Conservation (phyloP, 2,888 invertebrate genomes). For the Metalampra italica region DNA sequence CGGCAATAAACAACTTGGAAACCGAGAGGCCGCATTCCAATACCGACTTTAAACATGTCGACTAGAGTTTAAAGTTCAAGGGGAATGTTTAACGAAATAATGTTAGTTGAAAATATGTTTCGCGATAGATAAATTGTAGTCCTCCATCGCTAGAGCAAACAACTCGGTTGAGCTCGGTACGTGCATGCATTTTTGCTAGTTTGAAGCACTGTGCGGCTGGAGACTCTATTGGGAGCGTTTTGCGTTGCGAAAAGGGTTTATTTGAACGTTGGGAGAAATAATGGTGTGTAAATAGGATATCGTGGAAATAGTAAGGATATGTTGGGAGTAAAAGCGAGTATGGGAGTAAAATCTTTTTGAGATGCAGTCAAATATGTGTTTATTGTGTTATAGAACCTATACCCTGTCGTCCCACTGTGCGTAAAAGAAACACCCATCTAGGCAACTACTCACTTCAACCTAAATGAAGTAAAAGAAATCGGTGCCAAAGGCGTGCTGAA, state of each 20-base stretch:
- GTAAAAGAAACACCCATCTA: too few species aligned
- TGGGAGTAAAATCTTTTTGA: too few species aligned
- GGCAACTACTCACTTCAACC: too few species aligned
- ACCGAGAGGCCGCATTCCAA: slow-evolving; percentile 13
- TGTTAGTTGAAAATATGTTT: slow-evolving; percentile 46
- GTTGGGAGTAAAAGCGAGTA: neutral
- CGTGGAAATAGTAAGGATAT: neutral
- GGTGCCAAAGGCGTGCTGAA: too few species aligned
- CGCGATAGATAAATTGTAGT: slow-evolving; percentile 43
- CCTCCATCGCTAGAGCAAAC: slow-evolving; percentile 30
- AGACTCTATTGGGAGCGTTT: slow-evolving; percentile 1
- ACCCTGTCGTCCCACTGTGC: too few species aligned
- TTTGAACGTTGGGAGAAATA: neutral
- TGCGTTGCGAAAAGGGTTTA: neutral
- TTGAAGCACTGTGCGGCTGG: slow-evolving; percentile 19
- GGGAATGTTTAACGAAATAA: slow-evolving; percentile 33
- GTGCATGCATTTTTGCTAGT: slow-evolving; percentile 34
- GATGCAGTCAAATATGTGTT: too few species aligned
- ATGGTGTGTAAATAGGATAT: slow-evolving; percentile 3
- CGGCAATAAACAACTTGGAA: slow-evolving; percentile 47
- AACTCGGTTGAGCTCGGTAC: slow-evolving; percentile 28
- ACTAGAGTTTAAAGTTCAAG: slow-evolving; percentile 22
- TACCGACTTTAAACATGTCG: slow-evolving; percentile 20
- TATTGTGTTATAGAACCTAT: too few species aligned
- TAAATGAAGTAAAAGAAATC: too few species aligned